Base-by-base conservation (phyloP, 2,113 vertebrate genomes). In the Spizaetus ornatus region DNA sequence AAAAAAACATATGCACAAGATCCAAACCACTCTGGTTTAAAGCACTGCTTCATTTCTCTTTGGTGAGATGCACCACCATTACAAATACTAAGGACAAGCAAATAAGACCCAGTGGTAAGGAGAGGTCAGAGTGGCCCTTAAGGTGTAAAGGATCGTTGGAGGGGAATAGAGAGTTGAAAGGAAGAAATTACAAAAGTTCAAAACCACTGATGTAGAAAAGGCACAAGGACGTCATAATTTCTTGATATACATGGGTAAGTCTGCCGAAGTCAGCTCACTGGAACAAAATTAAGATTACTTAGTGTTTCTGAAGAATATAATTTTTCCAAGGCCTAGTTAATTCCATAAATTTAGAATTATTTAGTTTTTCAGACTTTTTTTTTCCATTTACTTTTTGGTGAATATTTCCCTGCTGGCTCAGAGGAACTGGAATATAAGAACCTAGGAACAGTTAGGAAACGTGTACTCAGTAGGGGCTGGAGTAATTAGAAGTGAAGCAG, bases 41-140 rank as follows among this genome's bases (percentile, higher is more conserved):
- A 82, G n/a, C 27, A 70, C 25, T 61, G 36, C 47, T 89, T 88
- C 26, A 22, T 80, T 95, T 82, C 6, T 84, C 65, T 93, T 81
- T 78, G 34, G 32, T 86, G 32, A 79, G 73, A n/a, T 89, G 34
- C n/a, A 69, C 17, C 47, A 72, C 31, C 21, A 22, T 48, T 76
- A 47, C 6, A 89, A 79, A 89, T 67, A 31, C 15, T 69, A 87
- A 94, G 43, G 48, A 89, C 12, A 82, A 76, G 23, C 20, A 92
- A 88, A 52, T 34, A 94, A 78, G 82, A 65, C 16, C 4, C 58
- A 62, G 55, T 79, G 17, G 77, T 78, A 89, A 79, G 61, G 47
- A 96, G 91, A 96, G 94, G 93, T 95, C 94, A 86, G 70, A 71
- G 66, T 79, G 81, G 93, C 91, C 91, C 91, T 96, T 82, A 89